Base-by-base conservation (phyloP, 2,888 invertebrate species). In the Drosophila conformis region DNA sequence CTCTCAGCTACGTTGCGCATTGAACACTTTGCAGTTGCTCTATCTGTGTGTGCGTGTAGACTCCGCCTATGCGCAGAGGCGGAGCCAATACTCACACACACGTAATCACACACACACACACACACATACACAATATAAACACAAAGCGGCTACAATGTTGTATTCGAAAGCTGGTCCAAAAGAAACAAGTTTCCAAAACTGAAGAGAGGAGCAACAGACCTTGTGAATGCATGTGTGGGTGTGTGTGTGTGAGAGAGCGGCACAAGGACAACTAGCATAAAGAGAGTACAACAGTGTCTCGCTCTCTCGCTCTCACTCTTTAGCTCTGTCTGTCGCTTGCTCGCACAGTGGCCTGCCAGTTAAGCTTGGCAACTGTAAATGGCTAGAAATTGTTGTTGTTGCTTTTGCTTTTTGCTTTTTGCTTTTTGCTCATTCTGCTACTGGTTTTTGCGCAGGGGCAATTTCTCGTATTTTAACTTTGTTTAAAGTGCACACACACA, bases 171-270 rank as follows among this genome's bases (percentile, higher is more conserved):
- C 73, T 89, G 75, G 61, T 38, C 70, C 88, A 89, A 91, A 90
- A 82, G 90, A 89, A 89, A 89, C 90, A 89, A 89, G 87, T 91
- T 91, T 84, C 80, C 78, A 89, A 81, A 69, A 81, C 74, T 84
- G 69, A 82, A 73, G 75, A 80, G 76, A 85, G 77, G 69, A 67
- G 69, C 68, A 62, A 61, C 56, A 53, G 46, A 36, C 48, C 56
- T 63, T 51, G 42, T 61, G 59, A 18, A 56, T 51, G 70, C 31
- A 27, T 49, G 56, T n/a, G 15, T 25, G 13, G 8, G 56, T 21
- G 46, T 42, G 69, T 25, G 69, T 29, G 38, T 29, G 65, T 52
- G 71, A 35, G 73, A 66, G 83, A 67, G 72, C 62, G 53, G 57
- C 76, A 73, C 65, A 73, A 78, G 81, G 83, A 73, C 86, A 71